These are phyloP conservation scores for Gephyroberyx darwinii DNA, from an alignment of 2,797 vertebrate genomes.

Conservation along the genomic window DNA sequence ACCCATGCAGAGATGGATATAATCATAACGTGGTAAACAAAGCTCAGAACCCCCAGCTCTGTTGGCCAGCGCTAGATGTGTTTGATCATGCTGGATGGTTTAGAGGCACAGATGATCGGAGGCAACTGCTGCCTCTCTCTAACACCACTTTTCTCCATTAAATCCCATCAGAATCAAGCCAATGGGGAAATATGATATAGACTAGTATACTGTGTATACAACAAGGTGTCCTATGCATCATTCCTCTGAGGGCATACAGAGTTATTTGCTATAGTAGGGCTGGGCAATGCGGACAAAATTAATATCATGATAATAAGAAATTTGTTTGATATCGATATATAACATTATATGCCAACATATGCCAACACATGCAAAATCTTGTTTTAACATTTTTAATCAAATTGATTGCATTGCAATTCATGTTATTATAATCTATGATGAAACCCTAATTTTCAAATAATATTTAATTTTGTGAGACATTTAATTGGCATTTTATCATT, in stretches of 20 bases:
- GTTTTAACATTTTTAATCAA: no score
- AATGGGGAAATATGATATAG: slow-evolving; percentile 25
- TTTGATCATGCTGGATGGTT: slow-evolving; percentile 64
- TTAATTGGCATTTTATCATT: no score
- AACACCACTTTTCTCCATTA: slow-evolving; percentile 49
- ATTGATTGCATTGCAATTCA: no score
- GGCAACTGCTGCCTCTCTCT: slow-evolving; percentile 23
- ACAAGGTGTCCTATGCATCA: slow-evolving; percentile 7
- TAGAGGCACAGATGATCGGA: slow-evolving; percentile 58
- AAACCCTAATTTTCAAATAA: no score
- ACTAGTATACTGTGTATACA: neutral
- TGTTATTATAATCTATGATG: no score
- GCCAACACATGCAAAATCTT: no score
- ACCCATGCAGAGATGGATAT: slow-evolving; percentile 49
- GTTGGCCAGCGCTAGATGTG: slow-evolving; percentile 57
- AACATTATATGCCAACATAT: no score
- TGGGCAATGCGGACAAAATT: no score
- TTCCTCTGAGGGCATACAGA: slow-evolving; percentile 1
- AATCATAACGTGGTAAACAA: slow-evolving; percentile 62
- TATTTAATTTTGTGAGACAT: no score
- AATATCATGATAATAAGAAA: no score
- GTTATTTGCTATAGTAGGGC: no score
- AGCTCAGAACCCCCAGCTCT: slow-evolving; percentile 56
- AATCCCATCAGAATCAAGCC: slow-evolving; percentile 37
- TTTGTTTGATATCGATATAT: no score